These are phyloP conservation scores for Ictalurus furcatus DNA, from an alignment of 2,113 vertebrate genomes.

Conservation along the genomic window DNA sequence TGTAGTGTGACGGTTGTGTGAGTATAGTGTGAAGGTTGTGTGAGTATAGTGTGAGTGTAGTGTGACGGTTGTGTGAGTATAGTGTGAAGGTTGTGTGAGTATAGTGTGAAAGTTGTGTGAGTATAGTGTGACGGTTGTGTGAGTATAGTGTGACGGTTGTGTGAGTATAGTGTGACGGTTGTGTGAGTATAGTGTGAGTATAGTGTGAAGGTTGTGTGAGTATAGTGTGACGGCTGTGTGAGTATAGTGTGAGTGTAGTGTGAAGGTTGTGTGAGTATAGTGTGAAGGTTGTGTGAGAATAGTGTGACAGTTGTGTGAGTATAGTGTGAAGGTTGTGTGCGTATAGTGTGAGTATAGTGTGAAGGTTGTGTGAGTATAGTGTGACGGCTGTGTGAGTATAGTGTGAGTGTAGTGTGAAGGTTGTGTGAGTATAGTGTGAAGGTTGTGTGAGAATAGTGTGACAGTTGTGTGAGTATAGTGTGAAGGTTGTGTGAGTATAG, in stretches of 20 bases:
- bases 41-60: neutral
- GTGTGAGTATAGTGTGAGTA: neutral
- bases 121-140: neutral
- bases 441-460: neutral
- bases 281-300: neutral
- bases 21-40: neutral
- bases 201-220: neutral
- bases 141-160: neutral
- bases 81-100: neutral
- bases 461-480: neutral
- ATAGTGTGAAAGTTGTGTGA: neutral
- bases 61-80: neutral
- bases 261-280: neutral
- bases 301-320: neutral
- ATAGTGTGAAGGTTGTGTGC: neutral
- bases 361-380: neutral
- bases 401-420: neutral
- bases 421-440: neutral
- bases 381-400: fast-evolving
- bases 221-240: neutral
- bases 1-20: neutral
- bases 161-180: neutral
- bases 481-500: neutral
- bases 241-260: neutral
- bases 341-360: neutral